These are phyloP conservation scores for Myxocyprinus asiaticus DNA, from an alignment of 2,113 vertebrate species.

Conservation along the genomic window DNA sequence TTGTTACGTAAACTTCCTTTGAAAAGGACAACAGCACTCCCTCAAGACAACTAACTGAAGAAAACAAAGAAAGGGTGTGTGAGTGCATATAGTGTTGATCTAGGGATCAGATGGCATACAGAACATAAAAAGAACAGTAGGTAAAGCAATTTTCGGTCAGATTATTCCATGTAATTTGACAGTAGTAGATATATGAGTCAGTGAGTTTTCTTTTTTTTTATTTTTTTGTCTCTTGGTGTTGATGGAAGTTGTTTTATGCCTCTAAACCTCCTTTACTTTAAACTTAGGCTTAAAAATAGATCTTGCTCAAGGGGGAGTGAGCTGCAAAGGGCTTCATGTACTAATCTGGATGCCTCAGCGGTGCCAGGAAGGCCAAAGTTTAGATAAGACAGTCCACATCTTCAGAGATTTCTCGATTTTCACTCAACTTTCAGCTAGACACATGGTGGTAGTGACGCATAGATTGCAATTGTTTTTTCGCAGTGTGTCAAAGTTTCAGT, in stretches of 20 bases:
- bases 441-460: background rate
- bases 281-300: no score
- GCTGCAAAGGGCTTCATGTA: background rate
- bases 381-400: conserved; percentile 28
- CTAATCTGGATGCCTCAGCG: conserved; percentile 5
- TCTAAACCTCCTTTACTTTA: background rate
- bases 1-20: conserved; percentile 28
- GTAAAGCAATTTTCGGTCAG: no score
- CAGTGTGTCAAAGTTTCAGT: background rate
- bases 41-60: conserved; percentile 4
- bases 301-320: conserved; percentile 12
- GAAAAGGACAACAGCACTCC: conserved; percentile 20
- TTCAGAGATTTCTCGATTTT: conserved; percentile 28
- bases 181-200: no score
- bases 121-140: no score
- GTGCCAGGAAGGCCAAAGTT: conserved; percentile 25
- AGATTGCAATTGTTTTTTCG: background rate
- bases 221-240: no score
- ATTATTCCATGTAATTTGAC: no score
- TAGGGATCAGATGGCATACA: background rate
- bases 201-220: no score
- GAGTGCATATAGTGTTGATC: conserved; percentile 24
- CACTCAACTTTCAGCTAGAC: background rate
- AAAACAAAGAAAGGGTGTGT: conserved; percentile 34
- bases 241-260: background rate